These are phyloP conservation scores for Cantharis nigra DNA, from an alignment of 2,888 invertebrate species.

Conservation along the genomic window DNA sequence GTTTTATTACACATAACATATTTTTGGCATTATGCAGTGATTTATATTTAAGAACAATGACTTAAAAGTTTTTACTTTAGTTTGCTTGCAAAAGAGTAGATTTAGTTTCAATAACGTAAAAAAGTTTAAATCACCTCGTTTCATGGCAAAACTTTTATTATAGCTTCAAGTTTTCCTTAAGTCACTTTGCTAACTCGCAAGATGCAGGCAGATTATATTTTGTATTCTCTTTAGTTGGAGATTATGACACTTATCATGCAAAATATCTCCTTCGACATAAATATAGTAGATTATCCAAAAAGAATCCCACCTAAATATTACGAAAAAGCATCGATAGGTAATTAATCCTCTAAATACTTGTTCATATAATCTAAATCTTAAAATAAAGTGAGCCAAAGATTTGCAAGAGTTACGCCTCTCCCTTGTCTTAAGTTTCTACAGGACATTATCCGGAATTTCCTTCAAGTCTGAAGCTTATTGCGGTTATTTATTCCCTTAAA, in stretches of 20 bases:
- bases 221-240: slow-evolving; percentile 8
- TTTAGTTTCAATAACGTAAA: slow-evolving; percentile 22
- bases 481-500: slow-evolving; percentile 44
- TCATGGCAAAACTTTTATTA: slow-evolving; percentile 20
- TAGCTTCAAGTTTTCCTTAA: slow-evolving; percentile 18
- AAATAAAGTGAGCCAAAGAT: slow-evolving; percentile 40
- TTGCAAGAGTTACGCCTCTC: slow-evolving; percentile 50
- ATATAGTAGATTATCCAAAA: too few relatives aligned
- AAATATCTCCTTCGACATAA: neutral
- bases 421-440: slow-evolving; percentile 48
- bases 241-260: slow-evolving; percentile 10
- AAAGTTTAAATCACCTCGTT: slow-evolving; percentile 27
- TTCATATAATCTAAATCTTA: neutral
- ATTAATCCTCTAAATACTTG: neutral
- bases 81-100: slow-evolving; percentile 4
- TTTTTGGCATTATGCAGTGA: slow-evolving; percentile 7
- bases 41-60: slow-evolving; percentile 14
- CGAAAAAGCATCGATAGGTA: neutral
- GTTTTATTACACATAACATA: slow-evolving; percentile 3
- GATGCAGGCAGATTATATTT: slow-evolving; percentile 14
- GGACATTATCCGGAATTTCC: slow-evolving; percentile 46
- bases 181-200: slow-evolving; percentile 17
- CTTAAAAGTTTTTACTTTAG: slow-evolving; percentile 10
- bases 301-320: too few relatives aligned
- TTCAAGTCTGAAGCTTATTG: slow-evolving; percentile 42